Evolutionary conservation across 2,797 vertebrate genomes (phyloP), one percentile per base, ranked within the genome.

Genomic region (Xerus rutilus): DNA sequence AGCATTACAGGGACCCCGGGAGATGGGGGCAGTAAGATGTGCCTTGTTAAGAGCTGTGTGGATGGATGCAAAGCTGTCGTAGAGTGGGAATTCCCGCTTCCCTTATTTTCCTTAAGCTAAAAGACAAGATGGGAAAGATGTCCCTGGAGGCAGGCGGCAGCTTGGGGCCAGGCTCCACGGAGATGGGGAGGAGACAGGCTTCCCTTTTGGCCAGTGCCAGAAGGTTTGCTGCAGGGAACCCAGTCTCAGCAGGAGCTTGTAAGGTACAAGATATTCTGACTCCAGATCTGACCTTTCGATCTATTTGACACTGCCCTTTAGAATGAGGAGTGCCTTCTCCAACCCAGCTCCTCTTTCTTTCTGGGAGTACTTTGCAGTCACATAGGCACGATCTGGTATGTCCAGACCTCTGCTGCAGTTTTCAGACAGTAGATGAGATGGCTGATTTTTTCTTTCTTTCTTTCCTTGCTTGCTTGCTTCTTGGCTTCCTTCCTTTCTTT

Each of bases 91-190:
- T 85, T 76, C 32, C n/a, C 79, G 3, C 67, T 43, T 77, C 39
- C 8, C n/a, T 69, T 35, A 43, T 64, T 73, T 32, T 39, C 91
- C 73, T 92, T 18, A n/a, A 70, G 83, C 30, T 59, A 30, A 89
- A 86, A 91, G 21, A 3, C 2, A 21, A 70, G 86, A 20, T 25
- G 9, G 62, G 54, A 90, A 67, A 59, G 32, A 64, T 43, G 77
- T 87, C 62, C 77, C 4, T 5, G 20, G 59, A 95, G n/a, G 45
- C 20, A 17, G 7, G 59, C 30, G 15, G 32, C 73, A 59, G 86
- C 62, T 57, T 32, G n/a, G 73, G 69, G 20, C 8, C 45, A 81
- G 43, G 39, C 52, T 43, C 35, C 20, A 1, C 0, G 9, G 8
- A 1, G 25, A 13, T 25, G 1, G 9, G 18, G 28, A 49, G 39